Evolutionary conservation across 2,797 vertebrate species (phyloP).

Genomic region (Acropternis orthonyx): DNA sequence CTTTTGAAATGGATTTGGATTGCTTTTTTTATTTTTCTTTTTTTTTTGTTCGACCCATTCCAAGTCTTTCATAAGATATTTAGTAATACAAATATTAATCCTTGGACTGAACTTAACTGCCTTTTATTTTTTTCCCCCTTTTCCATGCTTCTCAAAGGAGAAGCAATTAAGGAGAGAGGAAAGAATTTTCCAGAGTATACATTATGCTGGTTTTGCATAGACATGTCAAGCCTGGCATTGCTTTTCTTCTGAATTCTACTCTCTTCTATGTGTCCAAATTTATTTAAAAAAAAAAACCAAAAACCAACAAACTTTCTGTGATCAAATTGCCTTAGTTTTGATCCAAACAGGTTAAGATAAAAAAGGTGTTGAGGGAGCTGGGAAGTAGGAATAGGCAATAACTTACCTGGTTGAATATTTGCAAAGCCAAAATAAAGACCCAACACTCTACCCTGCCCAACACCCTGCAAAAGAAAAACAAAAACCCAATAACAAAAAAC

Average conservation of each 20-base stretch:
- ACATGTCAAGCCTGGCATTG: not conserved
- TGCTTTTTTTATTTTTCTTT: not conserved
- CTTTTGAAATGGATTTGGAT: not conserved
- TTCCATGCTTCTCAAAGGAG: not conserved
- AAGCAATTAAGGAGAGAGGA: not conserved
- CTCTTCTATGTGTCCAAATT: not conserved
- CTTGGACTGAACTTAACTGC: not conserved
- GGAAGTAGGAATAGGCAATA: not conserved
- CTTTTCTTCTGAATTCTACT: not conserved
- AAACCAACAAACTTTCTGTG: not conserved
- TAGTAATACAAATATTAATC: not conserved
- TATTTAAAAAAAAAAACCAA: not conserved
- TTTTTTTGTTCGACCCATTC: not conserved
- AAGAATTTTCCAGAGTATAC: not conserved
- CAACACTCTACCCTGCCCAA: accelerated
- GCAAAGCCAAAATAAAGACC: not conserved
- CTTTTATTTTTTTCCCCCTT: not conserved
- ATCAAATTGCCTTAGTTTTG: not conserved
- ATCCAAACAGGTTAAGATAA: not conserved
- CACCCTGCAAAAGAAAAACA: accelerated
- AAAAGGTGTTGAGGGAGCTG: not conserved
- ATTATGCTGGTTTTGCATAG: not conserved
- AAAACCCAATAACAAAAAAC: not conserved
- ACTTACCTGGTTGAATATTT: not conserved
- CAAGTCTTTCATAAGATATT: not conserved